A percentile compares a stretch with the other conserved stretches of the same genome.
These are phyloP conservation scores for Sandelia bainsii DNA, from an alignment of 2,797 vertebrate genomes.

Conservation along the genomic window DNA sequence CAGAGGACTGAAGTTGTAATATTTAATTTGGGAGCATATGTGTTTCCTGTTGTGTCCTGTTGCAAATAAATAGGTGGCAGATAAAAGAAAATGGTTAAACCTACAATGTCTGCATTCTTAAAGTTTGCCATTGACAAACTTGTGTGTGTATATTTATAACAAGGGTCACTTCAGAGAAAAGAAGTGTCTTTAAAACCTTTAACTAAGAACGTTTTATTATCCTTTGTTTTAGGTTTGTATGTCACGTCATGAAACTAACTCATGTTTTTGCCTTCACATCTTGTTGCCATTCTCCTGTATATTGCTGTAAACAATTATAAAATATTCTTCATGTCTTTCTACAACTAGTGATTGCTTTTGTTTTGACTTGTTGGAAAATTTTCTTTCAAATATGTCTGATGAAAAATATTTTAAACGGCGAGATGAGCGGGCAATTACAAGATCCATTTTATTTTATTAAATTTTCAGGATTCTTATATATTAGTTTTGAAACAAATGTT, in stretches of 20 bases:
- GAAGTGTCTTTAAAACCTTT: constrained; percentile 4
- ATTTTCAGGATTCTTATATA: background rate
- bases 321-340: constrained; percentile 5
- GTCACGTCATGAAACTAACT: background rate
- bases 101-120: background rate
- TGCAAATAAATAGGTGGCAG: background rate
- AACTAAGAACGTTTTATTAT: background rate
- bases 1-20: background rate
- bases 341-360: background rate
- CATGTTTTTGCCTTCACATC: constrained; percentile 13
- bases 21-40: background rate
- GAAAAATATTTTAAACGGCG: background rate
- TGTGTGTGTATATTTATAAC: background rate
- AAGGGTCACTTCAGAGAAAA: background rate
- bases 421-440: background rate
- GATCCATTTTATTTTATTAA: background rate
- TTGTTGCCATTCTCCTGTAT: constrained; percentile 25
- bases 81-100: background rate
- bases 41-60: background rate
- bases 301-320: constrained; percentile 9
- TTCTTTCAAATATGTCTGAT: background rate
- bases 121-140: background rate
- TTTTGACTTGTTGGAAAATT: background rate
- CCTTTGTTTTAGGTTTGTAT: background rate
- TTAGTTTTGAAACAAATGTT: background rate